Base-by-base conservation (phyloP, 1,140 invertebrate species). In the Hylyphantes graminicola region DNA sequence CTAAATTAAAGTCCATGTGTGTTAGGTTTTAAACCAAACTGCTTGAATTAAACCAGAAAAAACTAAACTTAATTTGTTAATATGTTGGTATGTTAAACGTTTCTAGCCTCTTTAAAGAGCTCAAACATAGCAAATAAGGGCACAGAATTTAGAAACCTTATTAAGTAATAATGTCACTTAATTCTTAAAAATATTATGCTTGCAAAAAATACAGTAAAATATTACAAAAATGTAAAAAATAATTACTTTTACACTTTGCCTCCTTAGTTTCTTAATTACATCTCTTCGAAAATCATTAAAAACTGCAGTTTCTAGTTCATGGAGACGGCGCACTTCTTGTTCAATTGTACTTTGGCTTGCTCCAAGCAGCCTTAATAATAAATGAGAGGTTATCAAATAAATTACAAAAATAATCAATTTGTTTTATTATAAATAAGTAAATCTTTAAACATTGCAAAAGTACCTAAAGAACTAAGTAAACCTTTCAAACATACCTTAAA, bases 301-400 rank as follows among this genome's bases (percentile, higher is more conserved):
- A 67, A 97, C 94, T 87, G 97, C 92, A 7, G 94, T 94, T 91
- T 99, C 96, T 7, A 98, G 89, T 89, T 98, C 97, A 80, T 97
- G 95, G 21, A 98, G 90, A 68, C 96, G 92, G 86, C 94, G 93
- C 90, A 96, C 93, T 91, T 99, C 97, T 87, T 96, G 93, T 87
- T 97, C 95, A 79, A 98, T 96, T 0, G 95, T 97, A 17, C 93
- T 93, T 88, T 96, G 94, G n/a, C 94, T 96, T 53, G 97, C 97
- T 0, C 97, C 96, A 17, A 97, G 90, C 7, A 94, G 94, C 61
- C 89, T 89, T 80, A 11, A 81, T 35, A 35, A 35, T 35, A 35
- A 35, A 35, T n/a, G n/a, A n/a, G n/a, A 35, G 35, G 35, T 35
- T 35, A 35, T 35, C 5, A 35, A 35, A 35, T 35, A 35, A 35